Evolutionary conservation across 2,797 vertebrate genomes (phyloP), one percentile per base, ranked within the genome.

Genomic region (Ispidina picta): DNA sequence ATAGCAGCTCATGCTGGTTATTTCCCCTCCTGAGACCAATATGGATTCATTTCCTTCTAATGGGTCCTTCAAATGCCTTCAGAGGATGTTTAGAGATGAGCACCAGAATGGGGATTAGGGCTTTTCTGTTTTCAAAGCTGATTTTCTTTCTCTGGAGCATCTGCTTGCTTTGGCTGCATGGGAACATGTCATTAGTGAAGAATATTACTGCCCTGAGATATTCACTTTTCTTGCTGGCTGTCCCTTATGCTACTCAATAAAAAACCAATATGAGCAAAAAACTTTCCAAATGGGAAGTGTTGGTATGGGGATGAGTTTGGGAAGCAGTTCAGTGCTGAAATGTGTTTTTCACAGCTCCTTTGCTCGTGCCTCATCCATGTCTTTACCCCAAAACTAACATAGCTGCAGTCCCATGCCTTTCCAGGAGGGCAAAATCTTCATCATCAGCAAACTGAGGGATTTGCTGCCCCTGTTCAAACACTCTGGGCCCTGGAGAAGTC

Each of bases 1-100:
- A 92, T 39, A 89, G 65, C 20, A 83, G 52, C 2, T 89, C 78
- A 51, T 54, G 55, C 10, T 89, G 10, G 20, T 2, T 92, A 5
- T 77, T 83, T 81, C 26, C 23, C 31, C 13, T 84, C 44, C 64
- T 68, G 81, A 90, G 31, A 52, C 64, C 22, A 3, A 12, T 69
- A 81, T 35, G 44, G 75, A 73, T 88, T 92, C 35, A 85, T 75
- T 95, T 94, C 83, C 91, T 84, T 48, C 18, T 95, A 94, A 94
- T 43, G 76, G 16, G 26, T 92, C 91, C 22, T 52, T 88, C 70
- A 90, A 95, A 95, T 16, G 29, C 69, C 62, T 93, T 94, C 29
- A 2, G 23, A 93, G 70, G 93, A 80, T 75, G 79, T 88, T 76
- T 83, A 59, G 49, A 94, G 89, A 81, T 6, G 18, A 92, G 82